A percentile compares a stretch with the other conserved stretches of the same genome.
phyloP scores from a whole-genome alignment of 2,113 vertebrate species.

The Harpagus bidentatus region DNA sequence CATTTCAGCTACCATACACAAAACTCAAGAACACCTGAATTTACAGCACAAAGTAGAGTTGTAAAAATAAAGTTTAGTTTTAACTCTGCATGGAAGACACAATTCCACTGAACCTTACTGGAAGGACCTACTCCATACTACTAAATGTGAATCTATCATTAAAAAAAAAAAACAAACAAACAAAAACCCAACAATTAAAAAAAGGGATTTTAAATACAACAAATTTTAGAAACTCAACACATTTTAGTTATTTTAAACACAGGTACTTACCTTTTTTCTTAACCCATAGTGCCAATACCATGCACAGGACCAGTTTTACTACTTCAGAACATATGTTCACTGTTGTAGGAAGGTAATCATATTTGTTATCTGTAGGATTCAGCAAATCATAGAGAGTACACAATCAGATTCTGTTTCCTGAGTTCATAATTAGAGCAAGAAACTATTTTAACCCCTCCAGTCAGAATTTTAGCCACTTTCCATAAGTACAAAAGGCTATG shows the following conservation, averaged over 20 bases:
- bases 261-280: conserved; percentile 81
- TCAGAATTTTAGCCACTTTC: background rate
- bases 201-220: background rate
- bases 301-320: conserved; percentile 87
- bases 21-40: background rate
- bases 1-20: background rate
- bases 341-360: conserved; percentile 93
- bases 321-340: conserved; percentile 95
- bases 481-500: background rate
- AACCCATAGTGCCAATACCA: conserved; percentile 83
- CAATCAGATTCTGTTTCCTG: background rate
- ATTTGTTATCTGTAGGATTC: conserved; percentile 85
- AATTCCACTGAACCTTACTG: background rate
- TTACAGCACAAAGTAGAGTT: background rate
- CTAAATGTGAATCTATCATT: background rate
- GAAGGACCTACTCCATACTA: background rate
- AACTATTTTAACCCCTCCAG: background rate
- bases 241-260: background rate
- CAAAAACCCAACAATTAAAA: background rate
- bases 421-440: background rate
- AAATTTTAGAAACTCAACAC: background rate
- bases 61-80: background rate
- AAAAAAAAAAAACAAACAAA: background rate
- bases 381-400: background rate
- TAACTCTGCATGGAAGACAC: background rate